Conservation (phyloP, 2,113 vertebrate species). For the Lanius collurio region DNA sequence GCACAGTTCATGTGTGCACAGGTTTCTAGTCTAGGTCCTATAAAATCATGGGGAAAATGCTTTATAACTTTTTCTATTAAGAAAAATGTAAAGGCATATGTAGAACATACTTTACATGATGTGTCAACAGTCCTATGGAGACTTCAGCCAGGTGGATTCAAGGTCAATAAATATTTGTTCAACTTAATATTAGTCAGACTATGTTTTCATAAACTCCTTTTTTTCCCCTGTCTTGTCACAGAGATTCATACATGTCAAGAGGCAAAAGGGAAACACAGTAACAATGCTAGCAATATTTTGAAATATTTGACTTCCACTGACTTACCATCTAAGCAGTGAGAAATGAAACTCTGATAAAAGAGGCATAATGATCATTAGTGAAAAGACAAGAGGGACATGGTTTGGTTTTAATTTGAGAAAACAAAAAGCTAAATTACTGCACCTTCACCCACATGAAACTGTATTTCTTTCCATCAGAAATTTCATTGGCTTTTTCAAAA, state of each 20-base stretch:
- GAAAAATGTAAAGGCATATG: not conserved
- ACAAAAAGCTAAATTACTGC: not conserved
- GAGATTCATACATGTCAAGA: not conserved
- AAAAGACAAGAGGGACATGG: not conserved
- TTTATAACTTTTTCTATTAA: not conserved
- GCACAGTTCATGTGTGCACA: not conserved
- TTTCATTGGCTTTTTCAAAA: not conserved
- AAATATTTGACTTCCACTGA: not conserved
- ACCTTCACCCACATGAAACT: not conserved
- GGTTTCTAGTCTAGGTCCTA: not conserved
- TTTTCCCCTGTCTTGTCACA: not conserved
- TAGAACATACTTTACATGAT: not conserved
- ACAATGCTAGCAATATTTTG: not conserved
- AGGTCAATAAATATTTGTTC: not conserved
- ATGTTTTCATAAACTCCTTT: not conserved
- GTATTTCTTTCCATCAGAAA: not conserved
- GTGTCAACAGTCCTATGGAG: not conserved
- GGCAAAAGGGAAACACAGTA: not conserved
- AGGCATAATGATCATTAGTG: not conserved
- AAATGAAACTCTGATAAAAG: not conserved
- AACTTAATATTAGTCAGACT: not conserved
- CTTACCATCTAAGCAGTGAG: not conserved
- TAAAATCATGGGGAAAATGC: not conserved
- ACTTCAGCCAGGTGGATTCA: not conserved
- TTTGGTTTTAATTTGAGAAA: not conserved